Evolutionary conservation across 2,888 invertebrate species (phyloP), one percentile per base, ranked within the genome.

Genomic region (Drosophila birchii): DNA sequence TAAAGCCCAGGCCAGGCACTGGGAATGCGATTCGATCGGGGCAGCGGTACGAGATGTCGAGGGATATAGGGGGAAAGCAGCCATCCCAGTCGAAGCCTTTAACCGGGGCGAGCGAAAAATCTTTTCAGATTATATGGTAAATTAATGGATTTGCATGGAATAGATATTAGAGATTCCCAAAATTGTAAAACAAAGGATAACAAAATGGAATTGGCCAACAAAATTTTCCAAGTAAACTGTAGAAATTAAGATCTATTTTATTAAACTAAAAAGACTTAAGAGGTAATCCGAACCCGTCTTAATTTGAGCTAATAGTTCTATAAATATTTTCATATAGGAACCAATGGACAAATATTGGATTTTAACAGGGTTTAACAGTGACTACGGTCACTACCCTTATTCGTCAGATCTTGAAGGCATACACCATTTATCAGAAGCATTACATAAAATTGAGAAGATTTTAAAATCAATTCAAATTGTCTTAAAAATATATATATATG

Each of bases 1-100:
- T 84, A 81, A 78, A 54, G 61, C 75, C 45, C 39, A 11, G 32
- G 34, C 41, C 39, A 29, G 32, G 34, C 34, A 20, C 34, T 26
- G 61, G 61, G 55, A 57, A 41, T 34, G 54, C 60, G 71, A 47
- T 53, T 47, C 39, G 57, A 53, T 70, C 67, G 72, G 78, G 32
- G 16, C n/a, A 39, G 23, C 45, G 59, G 36, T n/a, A 16, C 26
- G 16, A 26, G 16, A 29, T 41, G 14, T 20, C 54, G 51, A 11
- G 32, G 32, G 55, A 20, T 29, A 16, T 26, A 18, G 47, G 23
- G 53, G 59, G 41, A 51, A 61, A 62, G 63, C 53, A 53, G 45
- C 54, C 60, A 44, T 61, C 11, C 34, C 41, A 61, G 43, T 4
- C n/a, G 12, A 81, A 68, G 54, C 81, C 79, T 79, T 81, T 75